phyloP scores from a whole-genome alignment of 2,113 vertebrate genomes.

The Uria aalge region DNA sequence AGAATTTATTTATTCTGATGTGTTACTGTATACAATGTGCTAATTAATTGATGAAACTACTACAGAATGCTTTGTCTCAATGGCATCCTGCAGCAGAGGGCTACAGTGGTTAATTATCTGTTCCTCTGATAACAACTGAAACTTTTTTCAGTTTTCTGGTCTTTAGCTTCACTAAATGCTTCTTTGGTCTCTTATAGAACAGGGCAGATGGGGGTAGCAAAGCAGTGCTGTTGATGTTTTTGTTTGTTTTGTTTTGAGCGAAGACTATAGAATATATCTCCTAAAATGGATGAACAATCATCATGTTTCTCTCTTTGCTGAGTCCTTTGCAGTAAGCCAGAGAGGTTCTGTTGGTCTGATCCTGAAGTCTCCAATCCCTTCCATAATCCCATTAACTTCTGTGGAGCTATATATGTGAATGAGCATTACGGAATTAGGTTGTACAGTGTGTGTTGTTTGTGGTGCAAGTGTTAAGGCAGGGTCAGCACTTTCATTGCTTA shows the following conservation, averaged over 20 bases:
- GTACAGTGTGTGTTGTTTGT: neutral
- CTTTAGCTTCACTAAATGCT: neutral
- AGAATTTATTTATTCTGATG: neutral
- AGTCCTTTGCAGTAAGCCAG: neutral
- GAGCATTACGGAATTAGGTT: conserved; percentile 7
- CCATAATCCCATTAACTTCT: conserved; percentile 29
- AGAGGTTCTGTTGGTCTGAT: neutral
- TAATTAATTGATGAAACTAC: neutral
- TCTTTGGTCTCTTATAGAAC: neutral
- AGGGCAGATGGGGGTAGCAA: neutral
- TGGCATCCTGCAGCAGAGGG: neutral
- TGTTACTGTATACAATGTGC: neutral
- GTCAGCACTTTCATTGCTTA: conserved; percentile 37
- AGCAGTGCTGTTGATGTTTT: neutral
- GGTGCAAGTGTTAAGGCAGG: neutral
- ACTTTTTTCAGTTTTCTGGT: neutral
- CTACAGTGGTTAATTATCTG: neutral
- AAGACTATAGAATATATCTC: neutral
- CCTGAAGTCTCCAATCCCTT: neutral
- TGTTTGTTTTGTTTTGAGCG: neutral
- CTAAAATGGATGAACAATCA: neutral
- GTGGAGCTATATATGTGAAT: conserved; percentile 10
- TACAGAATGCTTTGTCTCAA: neutral
- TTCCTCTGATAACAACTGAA: neutral
- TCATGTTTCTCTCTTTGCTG: neutral